phyloP scores from a whole-genome alignment of 2,113 vertebrate genomes.

The Cryptotis parvus region DNA sequence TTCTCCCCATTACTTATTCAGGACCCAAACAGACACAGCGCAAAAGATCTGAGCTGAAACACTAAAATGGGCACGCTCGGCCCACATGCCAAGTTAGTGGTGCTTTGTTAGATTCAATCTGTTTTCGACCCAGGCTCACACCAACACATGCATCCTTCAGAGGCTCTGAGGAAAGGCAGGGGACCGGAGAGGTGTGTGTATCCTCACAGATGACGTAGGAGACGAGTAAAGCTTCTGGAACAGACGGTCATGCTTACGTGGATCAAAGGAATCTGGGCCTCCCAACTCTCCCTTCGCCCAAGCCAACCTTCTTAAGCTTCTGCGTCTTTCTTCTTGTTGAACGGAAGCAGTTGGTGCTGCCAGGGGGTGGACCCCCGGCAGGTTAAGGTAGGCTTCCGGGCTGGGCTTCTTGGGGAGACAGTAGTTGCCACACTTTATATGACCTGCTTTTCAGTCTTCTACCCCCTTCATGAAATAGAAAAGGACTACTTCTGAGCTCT shows the following conservation, averaged over 20 bases:
- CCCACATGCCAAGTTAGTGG: background rate
- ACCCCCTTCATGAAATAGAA: background rate
- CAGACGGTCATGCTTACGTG: background rate
- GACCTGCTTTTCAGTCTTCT: background rate
- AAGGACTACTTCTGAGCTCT: background rate
- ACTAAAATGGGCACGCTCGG: background rate
- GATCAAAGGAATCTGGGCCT: background rate
- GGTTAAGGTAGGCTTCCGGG: background rate
- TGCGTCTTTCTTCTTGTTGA: background rate
- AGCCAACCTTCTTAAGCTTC: background rate
- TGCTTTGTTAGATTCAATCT: background rate
- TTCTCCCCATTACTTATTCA: constrained; percentile 59
- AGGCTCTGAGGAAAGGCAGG: too few species aligned
- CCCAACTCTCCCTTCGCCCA: background rate
- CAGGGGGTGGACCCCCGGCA: background rate
- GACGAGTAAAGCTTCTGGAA: background rate
- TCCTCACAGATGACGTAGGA: background rate
- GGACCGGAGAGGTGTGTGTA: too few species aligned
- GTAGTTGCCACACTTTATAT: background rate
- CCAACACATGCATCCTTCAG: background rate
- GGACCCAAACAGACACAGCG: constrained; percentile 27
- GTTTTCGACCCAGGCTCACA: background rate
- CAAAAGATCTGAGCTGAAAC: constrained; percentile 65
- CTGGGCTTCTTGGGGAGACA: background rate
- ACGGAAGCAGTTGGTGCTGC: background rate